Percentiles rank a stretch among this genome's conserved stretches.
Conservation (phyloP, 2,888 invertebrate genomes). For the Trisateles emortualis region DNA sequence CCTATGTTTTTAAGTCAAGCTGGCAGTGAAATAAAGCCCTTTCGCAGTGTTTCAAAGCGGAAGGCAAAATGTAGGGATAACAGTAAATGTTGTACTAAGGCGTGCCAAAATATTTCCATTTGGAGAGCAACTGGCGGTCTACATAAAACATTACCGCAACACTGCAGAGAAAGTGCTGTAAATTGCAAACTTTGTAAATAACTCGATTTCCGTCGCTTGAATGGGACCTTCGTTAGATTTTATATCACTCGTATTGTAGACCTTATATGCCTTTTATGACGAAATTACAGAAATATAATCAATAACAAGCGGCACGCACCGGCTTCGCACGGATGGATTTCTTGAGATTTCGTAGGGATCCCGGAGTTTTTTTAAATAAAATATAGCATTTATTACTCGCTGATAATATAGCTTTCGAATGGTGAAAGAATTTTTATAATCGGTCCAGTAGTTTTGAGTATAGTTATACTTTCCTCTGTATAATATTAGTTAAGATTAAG, state of each 20-base stretch:
- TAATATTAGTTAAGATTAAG: no score
- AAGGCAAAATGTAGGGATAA: conserved; percentile 23
- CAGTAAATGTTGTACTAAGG: conserved; percentile 29
- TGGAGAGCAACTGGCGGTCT: conserved; percentile 15
- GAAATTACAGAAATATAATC: conserved; percentile 40
- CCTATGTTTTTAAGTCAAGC: conserved; percentile 16
- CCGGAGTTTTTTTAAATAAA: no score
- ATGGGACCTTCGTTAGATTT: conserved; percentile 45
- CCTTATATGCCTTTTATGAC: conserved; percentile 9
- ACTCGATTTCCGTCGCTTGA: conserved; percentile 28
- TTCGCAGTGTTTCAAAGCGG: conserved; percentile 6
- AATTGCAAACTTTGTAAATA: conserved; percentile 40
- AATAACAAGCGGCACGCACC: no score
- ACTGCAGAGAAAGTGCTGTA: conserved; percentile 25
- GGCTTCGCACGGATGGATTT: no score
- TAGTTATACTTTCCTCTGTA: no score
- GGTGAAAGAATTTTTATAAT: no score
- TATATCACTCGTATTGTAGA: conserved; percentile 19
- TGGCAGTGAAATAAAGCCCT: conserved; percentile 22
- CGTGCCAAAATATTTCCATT: conserved; percentile 42
- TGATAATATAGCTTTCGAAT: no score
- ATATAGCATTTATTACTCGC: no score
- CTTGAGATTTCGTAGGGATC: no score
- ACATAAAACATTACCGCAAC: conserved; percentile 35
- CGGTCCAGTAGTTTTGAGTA: no score